phyloP scores from a whole-genome alignment of 2,113 vertebrate species.

The Hemiprocne comata region DNA sequence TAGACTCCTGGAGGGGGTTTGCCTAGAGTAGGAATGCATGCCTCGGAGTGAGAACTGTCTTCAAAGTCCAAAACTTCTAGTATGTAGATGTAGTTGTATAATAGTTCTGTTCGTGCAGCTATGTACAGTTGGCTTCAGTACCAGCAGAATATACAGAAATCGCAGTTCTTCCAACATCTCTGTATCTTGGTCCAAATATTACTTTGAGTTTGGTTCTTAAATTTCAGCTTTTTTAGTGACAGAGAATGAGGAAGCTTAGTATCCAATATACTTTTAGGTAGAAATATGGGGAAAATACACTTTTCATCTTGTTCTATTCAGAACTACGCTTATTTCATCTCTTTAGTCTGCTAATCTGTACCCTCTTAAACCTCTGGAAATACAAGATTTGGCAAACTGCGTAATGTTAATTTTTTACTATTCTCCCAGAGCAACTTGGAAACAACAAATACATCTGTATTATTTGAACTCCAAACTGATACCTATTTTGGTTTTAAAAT shows the following conservation, averaged over 20 bases:
- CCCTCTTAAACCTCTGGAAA: background rate
- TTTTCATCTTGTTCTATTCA: background rate
- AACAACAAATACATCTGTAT: background rate
- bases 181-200: background rate
- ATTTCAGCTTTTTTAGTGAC: background rate
- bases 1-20: background rate
- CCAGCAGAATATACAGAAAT: background rate
- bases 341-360: background rate
- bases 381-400: background rate
- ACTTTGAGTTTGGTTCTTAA: background rate
- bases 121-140: background rate
- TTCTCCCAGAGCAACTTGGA: background rate
- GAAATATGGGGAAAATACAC: background rate
- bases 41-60: background rate
- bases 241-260: background rate
- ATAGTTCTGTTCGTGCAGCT: background rate
- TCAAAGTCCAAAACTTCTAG: background rate
- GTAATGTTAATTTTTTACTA: background rate
- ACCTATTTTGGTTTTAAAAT: background rate
- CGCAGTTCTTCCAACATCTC: background rate
- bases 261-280: background rate
- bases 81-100: background rate
- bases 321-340: background rate
- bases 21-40: background rate
- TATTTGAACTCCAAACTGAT: background rate